These are phyloP conservation scores for Panurus biarmicus DNA, from an alignment of 2,113 vertebrate species.

Conservation along the genomic window DNA sequence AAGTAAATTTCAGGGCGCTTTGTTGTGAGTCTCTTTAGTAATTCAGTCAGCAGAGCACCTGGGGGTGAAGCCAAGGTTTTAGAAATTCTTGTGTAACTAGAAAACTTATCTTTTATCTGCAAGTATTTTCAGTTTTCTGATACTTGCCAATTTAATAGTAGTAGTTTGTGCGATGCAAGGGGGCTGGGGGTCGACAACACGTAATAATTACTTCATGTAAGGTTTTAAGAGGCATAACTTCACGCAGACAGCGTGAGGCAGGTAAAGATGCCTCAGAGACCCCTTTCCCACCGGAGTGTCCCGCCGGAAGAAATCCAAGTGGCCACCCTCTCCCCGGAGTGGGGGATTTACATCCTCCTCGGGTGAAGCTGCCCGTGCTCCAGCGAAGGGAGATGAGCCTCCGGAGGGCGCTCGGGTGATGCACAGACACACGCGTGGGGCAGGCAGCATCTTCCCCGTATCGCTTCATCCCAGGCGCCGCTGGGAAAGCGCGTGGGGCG, in stretches of 20 bases:
- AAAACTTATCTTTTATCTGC: background rate
- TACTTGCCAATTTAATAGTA: background rate
- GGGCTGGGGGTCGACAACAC: fast-evolving
- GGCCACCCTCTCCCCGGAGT: too few species aligned
- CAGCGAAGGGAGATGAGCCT: background rate
- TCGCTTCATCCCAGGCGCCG: background rate
- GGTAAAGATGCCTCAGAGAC: background rate
- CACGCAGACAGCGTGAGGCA: background rate
- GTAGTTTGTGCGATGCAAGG: background rate
- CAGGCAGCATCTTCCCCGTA: background rate
- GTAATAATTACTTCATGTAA: background rate
- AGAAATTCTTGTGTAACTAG: background rate
- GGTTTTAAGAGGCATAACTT: background rate
- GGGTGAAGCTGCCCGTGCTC: background rate
- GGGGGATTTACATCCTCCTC: background rate
- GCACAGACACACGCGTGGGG: background rate
- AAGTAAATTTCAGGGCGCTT: background rate
- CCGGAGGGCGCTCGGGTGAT: slow-evolving; percentile 41
- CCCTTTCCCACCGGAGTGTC: background rate
- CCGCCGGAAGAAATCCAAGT: background rate
- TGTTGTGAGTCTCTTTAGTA: background rate
- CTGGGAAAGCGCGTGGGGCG: background rate
- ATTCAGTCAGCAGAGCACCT: background rate
- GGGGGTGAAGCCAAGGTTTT: background rate
- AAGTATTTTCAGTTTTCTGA: background rate